Base-by-base conservation (phyloP, 2,888 invertebrate species). In the Hemithea aestivaria region DNA sequence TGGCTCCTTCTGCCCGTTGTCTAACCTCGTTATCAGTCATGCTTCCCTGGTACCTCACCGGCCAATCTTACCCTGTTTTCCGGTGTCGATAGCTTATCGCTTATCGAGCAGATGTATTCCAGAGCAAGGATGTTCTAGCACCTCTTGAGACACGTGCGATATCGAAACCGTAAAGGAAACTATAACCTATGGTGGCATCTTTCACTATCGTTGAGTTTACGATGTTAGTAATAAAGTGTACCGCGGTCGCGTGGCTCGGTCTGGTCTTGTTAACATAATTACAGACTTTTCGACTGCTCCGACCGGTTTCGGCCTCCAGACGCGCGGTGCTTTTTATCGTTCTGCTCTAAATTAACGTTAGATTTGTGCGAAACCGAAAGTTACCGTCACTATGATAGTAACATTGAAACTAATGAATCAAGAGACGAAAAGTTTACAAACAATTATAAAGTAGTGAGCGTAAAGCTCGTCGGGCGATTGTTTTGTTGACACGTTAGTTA, bases 301-400 rank as follows among this genome's bases (percentile, higher is more conserved):
- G 58, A 75, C 82, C 73, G 80, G 82, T 82, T 81, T 65, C 52
- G 54, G 53, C 45, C 57, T 60, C 65, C 62, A 58, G 56, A 56
- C 65, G 63, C 63, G 32, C 66, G 66, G 52, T 62, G 55, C 56
- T 66, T 71, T 73, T 72, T 71, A 68, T 69, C 58, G 58, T 45
- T 56, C 58, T 64, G 62, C 63, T 72, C 72, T 72, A 73, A 75
- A 75, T 78, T 70, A 65, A 68, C 63, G 60, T 68, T 63, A 63
- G 65, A 60, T 61, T 68, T 69, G 63, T 71, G 75, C 79, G 79
- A 89, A 89, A 89, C 84, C 80, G 89, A 88, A 89, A 89, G 89
- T 89, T 61, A 68, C 66, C 71, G 63, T 67, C 64, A 69, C 66
- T 62, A 63, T 16, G 16, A 16, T 16, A 16, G 16, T 16, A 16